A percentile compares a stretch with the other conserved stretches of the same genome.
Evolutionary conservation across 2,888 invertebrate genomes (phyloP).

Genomic region (Deilephila porcellus): DNA sequence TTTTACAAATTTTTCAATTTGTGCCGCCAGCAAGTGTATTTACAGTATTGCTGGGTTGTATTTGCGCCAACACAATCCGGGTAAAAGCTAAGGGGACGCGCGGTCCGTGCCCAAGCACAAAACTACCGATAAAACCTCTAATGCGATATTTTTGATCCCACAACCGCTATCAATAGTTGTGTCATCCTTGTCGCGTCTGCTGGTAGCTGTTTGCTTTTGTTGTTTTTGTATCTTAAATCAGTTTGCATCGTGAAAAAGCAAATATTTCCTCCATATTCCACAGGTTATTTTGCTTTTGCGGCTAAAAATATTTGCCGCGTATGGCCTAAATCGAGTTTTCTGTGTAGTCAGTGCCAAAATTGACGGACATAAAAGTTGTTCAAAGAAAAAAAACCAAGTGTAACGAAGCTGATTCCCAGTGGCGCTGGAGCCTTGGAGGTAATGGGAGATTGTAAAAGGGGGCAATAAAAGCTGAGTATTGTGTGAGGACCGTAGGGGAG

Average conservation of each 20-base stretch:
- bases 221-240: neutral
- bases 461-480: conserved; percentile 85
- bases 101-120: conserved; percentile 52
- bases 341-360: conserved; percentile 58
- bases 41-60: conserved; percentile 71
- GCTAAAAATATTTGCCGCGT: conserved; percentile 19
- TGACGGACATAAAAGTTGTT: conserved; percentile 72
- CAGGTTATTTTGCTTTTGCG: conserved; percentile 7
- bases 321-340: conserved; percentile 38
- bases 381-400: conserved; percentile 72
- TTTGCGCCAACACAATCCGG: conserved; percentile 77
- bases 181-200: conserved; percentile 46
- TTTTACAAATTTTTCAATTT: conserved; percentile 81
- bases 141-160: conserved; percentile 71
- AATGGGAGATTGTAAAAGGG: conserved; percentile 84
- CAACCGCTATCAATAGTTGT: conserved; percentile 54
- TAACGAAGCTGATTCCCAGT: conserved; percentile 83
- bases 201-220: conserved; percentile 39
- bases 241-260: conserved; percentile 1
- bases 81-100: conserved; percentile 68
- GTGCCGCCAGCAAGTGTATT: conserved; percentile 74
- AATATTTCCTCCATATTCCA: neutral
- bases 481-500: conserved; percentile 81
- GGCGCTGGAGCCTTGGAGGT: conserved; percentile 77
- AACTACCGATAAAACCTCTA: conserved; percentile 63